Conservation (phyloP, 2,113 vertebrate genomes). For the Uria aalge region DNA sequence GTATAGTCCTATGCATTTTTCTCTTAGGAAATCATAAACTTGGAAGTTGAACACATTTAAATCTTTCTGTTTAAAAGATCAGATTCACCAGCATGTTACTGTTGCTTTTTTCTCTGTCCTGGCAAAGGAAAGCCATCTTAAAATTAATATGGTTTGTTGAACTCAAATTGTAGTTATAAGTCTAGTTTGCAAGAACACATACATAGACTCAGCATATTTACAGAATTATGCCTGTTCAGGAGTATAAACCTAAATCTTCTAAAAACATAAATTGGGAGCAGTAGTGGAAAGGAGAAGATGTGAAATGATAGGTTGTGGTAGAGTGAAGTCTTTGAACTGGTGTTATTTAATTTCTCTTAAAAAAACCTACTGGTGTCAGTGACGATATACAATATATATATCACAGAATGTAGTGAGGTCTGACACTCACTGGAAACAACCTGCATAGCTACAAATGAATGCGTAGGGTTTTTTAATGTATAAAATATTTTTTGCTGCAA, state of each 20-base stretch:
- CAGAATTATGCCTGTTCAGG: background rate
- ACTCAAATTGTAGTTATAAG: background rate
- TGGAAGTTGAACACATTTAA: background rate
- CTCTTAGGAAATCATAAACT: background rate
- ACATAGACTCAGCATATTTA: background rate
- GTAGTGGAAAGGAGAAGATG: background rate
- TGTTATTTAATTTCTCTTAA: background rate
- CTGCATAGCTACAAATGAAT: background rate
- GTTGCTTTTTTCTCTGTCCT: background rate
- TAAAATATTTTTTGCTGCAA: background rate
- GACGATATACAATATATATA: background rate
- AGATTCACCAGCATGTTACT: background rate
- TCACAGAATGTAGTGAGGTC: background rate
- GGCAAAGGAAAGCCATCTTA: background rate
- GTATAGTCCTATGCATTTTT: background rate
- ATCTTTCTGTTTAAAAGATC: background rate
- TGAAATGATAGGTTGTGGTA: background rate
- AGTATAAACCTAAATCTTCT: background rate
- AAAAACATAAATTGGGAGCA: background rate
- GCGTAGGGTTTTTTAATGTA: background rate
- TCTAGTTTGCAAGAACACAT: background rate
- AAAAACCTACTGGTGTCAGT: rapidly evolving
- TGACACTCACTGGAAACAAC: background rate
- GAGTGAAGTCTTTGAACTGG: background rate
- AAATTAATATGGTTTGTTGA: background rate